phyloP scores from a whole-genome alignment of 2,888 invertebrate genomes.

The Monoplex corrugatus region DNA sequence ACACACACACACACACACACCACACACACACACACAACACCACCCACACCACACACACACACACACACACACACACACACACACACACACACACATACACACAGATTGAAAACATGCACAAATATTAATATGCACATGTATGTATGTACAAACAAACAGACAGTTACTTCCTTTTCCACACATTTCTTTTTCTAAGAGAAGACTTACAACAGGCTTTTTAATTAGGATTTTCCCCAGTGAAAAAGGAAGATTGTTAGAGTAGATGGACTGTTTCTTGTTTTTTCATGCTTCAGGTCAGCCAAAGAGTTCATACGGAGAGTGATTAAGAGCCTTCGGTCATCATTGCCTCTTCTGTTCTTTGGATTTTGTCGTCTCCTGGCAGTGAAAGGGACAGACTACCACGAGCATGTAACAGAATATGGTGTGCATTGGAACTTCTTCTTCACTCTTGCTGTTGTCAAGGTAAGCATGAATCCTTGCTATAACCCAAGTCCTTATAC shows the following conservation, averaged over 20 bases:
- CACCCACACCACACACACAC: no score
- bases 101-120: neutral
- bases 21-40: no score
- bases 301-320: constrained; percentile 1
- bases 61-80: neutral
- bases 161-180: no score
- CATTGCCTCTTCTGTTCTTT: constrained; percentile 81
- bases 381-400: constrained; percentile 87
- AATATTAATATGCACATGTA: no score
- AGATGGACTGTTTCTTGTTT: neutral
- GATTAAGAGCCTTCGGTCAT: constrained; percentile 61
- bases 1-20: no score
- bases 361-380: constrained; percentile 82
- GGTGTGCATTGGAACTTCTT: constrained; percentile 99
- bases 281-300: constrained; percentile 21
- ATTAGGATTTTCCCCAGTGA: neutral
- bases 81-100: neutral
- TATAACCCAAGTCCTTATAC: no score
- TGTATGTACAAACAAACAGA: no score
- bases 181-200: no score
- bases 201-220: neutral
- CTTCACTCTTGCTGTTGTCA: constrained; percentile 93
- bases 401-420: constrained; percentile 95
- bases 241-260: no score
- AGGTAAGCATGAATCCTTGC: constrained; percentile 83